Conservation (phyloP, 37 sponge, comb jelly and placozoan species). For the Tethya wilhelma region DNA sequence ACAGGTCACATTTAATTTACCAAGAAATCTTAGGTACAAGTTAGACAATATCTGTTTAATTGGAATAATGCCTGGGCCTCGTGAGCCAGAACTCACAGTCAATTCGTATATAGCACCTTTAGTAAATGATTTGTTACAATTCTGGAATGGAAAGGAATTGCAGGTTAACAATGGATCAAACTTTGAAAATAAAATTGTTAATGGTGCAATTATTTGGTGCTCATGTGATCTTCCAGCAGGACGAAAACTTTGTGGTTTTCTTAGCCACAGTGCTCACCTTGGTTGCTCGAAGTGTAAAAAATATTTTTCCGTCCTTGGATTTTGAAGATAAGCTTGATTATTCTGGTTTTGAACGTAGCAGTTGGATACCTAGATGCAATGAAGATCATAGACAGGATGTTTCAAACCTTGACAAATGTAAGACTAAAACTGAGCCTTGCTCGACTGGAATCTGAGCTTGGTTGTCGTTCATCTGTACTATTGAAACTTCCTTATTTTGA, state of each 20-base stretch:
- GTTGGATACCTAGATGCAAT: slow-evolving; percentile 8
- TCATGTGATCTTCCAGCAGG: slow-evolving; percentile 66
- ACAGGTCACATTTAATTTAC: slow-evolving; percentile 61
- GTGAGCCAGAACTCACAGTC: slow-evolving; percentile 39
- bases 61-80: slow-evolving; percentile 69
- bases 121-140: slow-evolving; percentile 37
- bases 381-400: slow-evolving; percentile 1
- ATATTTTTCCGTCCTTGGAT: slow-evolving; percentile 12
- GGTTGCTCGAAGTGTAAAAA: slow-evolving; percentile 30
- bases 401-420: background rate
- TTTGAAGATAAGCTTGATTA: slow-evolving; percentile 3
- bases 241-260: slow-evolving; percentile 62
- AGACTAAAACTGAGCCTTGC: background rate
- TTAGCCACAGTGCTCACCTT: slow-evolving; percentile 30
- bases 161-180: no score
- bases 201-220: slow-evolving; percentile 31
- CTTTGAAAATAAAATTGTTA: no score
- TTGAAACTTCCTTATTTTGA: slow-evolving; percentile 65
- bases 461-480: slow-evolving; percentile 43
- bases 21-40: slow-evolving; percentile 43
- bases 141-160: slow-evolving; percentile 47
- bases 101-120: slow-evolving; percentile 57
- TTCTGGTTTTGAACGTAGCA: slow-evolving; percentile 35
- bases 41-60: slow-evolving; percentile 47
- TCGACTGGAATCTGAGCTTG: background rate